phyloP scores from a whole-genome alignment of 2,888 invertebrate species.

The Terebella lapidaria region DNA sequence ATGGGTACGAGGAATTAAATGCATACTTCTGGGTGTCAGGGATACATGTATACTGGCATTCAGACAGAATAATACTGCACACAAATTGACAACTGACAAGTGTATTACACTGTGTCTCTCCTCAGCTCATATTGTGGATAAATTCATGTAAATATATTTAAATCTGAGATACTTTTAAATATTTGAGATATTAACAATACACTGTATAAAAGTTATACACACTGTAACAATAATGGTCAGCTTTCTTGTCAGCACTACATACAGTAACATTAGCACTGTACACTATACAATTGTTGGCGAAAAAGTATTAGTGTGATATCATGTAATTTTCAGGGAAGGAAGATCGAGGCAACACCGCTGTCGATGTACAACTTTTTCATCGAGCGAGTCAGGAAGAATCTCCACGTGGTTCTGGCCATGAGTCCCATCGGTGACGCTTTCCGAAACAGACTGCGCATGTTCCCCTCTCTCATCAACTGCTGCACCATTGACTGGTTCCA shows the following conservation, averaged over 20 bases:
- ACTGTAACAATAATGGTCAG: not conserved
- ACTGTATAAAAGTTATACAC: not conserved
- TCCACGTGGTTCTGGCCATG: slow-evolving; percentile 53
- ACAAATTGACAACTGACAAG: no score
- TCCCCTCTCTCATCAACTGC: slow-evolving; percentile 55
- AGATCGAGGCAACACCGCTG: slow-evolving; percentile 52
- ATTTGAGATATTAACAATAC: not conserved
- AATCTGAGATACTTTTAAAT: not conserved
- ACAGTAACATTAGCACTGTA: no score
- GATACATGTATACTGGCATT: no score
- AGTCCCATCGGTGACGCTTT: slow-evolving; percentile 54
- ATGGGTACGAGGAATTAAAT: no score
- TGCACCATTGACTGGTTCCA: slow-evolving; percentile 56
- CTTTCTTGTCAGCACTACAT: no score
- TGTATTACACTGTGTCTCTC: no score
- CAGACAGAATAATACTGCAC: no score
- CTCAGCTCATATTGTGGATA: no score
- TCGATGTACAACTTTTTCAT: slow-evolving; percentile 55
- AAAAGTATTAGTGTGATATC: no score
- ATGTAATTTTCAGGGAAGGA: slow-evolving; percentile 40
- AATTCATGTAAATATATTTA: not conserved
- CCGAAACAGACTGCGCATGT: slow-evolving; percentile 53
- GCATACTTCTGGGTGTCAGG: no score
- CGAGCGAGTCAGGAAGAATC: slow-evolving; percentile 50
- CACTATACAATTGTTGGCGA: no score